These are phyloP conservation scores for Gasterosteus nipponicus DNA, from an alignment of 2,113 vertebrate species.

Conservation along the genomic window DNA sequence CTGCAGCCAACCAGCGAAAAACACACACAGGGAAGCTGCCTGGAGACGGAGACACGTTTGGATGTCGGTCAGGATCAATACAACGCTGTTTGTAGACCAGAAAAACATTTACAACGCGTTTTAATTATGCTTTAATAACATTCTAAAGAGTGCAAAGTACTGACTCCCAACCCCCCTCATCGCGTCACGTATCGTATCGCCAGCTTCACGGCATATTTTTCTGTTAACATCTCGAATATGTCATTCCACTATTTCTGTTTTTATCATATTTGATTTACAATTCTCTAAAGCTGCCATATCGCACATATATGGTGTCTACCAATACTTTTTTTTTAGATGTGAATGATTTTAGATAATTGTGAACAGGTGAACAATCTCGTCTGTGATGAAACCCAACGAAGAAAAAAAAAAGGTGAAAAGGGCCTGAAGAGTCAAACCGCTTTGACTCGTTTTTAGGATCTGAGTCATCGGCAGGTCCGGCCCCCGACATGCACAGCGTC, in stretches of 20 bases:
- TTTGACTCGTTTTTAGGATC: too few species aligned
- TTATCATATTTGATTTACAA: background rate
- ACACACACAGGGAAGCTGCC: background rate
- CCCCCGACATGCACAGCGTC: background rate
- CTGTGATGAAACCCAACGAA: background rate
- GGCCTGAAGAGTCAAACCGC: background rate
- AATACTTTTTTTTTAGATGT: too few species aligned
- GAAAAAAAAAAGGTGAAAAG: background rate
- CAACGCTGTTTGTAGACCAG: background rate
- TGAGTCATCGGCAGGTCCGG: background rate
- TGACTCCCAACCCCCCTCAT: too few species aligned
- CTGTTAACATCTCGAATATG: too few species aligned
- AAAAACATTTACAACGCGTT: background rate
- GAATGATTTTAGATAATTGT: too few species aligned
- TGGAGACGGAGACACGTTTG: background rate
- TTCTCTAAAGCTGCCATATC: background rate
- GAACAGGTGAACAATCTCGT: too few species aligned
- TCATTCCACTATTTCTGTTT: background rate
- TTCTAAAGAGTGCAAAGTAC: too few species aligned
- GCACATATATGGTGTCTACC: too few species aligned
- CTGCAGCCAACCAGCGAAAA: conserved; percentile 10
- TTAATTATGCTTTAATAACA: too few species aligned
- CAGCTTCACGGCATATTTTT: too few species aligned
- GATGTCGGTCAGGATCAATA: background rate
- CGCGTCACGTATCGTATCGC: too few species aligned